Evolutionary conservation across 2,797 vertebrate genomes (phyloP).

Genomic region (Potorous gilbertii): DNA sequence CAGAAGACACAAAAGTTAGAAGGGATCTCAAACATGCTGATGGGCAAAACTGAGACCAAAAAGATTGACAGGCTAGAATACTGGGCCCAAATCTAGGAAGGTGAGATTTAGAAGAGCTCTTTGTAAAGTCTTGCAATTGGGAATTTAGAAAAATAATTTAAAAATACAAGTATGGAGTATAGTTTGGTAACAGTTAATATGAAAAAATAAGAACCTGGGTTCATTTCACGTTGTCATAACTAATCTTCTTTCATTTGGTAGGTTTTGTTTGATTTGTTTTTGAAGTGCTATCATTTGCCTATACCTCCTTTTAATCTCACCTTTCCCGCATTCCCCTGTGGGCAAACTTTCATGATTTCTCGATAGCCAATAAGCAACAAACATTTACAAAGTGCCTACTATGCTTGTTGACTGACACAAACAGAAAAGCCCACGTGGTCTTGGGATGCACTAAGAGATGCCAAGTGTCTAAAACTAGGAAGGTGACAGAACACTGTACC

Average conservation of each 20-base stretch:
- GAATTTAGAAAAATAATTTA: not conserved
- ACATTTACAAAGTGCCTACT: not conserved
- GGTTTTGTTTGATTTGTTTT: not conserved
- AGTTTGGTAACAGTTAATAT: not conserved
- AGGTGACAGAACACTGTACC: not conserved
- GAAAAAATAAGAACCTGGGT: not conserved
- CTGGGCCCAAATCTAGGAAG: not conserved
- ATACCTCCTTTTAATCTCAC: not conserved
- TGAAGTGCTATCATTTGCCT: not conserved
- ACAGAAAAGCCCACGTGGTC: not conserved
- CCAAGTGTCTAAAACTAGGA: not conserved
- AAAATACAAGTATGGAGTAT: not conserved
- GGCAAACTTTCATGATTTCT: not conserved
- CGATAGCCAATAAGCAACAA: not conserved
- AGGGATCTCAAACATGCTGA: not conserved
- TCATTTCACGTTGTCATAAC: not conserved
- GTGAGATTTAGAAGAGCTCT: not conserved
- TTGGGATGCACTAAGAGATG: not conserved
- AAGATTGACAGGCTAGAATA: not conserved
- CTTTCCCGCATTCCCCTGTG: not conserved
- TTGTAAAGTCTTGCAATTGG: not conserved
- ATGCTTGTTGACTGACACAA: not conserved
- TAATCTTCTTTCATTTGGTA: not conserved
- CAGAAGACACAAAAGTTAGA: not conserved
- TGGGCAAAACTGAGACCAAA: not conserved